Percentiles rank a stretch among this genome's conserved stretches.
These are phyloP conservation scores for Drosophila suboccidentalis DNA, from an alignment of 2,888 invertebrate species.

Conservation along the genomic window DNA sequence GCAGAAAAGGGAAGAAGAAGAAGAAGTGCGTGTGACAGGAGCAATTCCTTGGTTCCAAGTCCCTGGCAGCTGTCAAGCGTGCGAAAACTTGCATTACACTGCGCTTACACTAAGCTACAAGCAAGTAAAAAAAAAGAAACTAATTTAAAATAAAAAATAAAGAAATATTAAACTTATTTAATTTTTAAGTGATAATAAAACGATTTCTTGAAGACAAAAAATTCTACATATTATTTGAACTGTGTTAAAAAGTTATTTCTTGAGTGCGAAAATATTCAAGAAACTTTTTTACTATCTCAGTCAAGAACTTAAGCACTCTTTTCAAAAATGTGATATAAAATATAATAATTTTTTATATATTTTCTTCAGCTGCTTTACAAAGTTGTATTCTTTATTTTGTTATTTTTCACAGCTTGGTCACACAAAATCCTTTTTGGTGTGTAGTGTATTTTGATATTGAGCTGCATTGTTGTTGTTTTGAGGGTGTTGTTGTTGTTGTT, in stretches of 20 bases:
- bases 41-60: constrained; percentile 54
- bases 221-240: too few species aligned
- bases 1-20: constrained; percentile 4
- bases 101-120: constrained; percentile 41
- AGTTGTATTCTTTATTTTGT: neutral
- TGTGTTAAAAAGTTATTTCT: too few species aligned
- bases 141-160: too few species aligned
- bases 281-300: too few species aligned
- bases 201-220: too few species aligned
- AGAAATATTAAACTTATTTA: too few species aligned
- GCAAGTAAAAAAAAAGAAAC: too few species aligned
- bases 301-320: too few species aligned
- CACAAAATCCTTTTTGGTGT: constrained; percentile 26
- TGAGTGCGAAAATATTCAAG: too few species aligned
- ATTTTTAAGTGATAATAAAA: too few species aligned
- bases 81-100: constrained; percentile 42
- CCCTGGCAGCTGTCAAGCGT: constrained; percentile 54
- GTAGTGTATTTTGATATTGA: constrained; percentile 70
- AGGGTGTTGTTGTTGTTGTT: constrained; percentile 19
- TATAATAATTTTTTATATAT: neutral
- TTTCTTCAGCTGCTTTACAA: neutral
- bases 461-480: constrained; percentile 25
- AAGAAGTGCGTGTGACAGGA: constrained; percentile 52
- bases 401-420: neutral
- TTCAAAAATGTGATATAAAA: too few species aligned